These are phyloP conservation scores for Prolemur simus DNA, from an alignment of 2,113 vertebrate species.

Conservation along the genomic window DNA sequence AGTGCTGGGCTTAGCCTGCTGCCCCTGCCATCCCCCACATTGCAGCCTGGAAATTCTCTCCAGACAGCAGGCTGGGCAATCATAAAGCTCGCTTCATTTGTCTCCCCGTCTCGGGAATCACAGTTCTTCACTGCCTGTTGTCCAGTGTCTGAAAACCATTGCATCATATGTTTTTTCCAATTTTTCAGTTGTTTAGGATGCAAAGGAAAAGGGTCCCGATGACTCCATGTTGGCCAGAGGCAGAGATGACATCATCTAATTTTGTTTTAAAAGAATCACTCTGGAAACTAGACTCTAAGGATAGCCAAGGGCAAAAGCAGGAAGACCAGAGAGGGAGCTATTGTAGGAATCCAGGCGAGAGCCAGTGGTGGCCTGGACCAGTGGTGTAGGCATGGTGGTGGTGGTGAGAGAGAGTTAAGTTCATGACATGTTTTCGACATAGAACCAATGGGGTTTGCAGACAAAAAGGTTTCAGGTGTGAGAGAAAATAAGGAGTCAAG, in stretches of 20 bases:
- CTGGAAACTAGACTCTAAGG: neutral
- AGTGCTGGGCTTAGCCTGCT: neutral
- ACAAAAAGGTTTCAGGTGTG: neutral
- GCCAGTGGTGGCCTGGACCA: neutral
- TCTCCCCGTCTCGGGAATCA: neutral
- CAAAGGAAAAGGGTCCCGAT: neutral
- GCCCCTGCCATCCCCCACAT: neutral
- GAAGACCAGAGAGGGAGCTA: neutral
- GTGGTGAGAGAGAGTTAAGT: neutral
- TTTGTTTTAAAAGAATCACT: neutral
- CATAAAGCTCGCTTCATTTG: neutral
- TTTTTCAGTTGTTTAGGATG: neutral
- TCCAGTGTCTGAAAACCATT: neutral
- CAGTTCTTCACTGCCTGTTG: neutral
- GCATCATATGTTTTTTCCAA: neutral
- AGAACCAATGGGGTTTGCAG: neutral
- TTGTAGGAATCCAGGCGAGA: neutral
- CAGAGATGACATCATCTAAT: neutral
- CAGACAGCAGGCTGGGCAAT: neutral
- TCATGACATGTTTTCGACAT: neutral
- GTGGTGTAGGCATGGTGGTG: too few relatives aligned
- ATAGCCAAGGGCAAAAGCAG: neutral
- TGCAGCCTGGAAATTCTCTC: neutral
- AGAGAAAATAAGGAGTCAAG: neutral
- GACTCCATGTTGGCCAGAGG: neutral